A percentile compares a stretch with the other conserved stretches of the same genome.
Evolutionary conservation across 1,140 invertebrate genomes (phyloP).

Genomic region (Saxidomus purpurata): DNA sequence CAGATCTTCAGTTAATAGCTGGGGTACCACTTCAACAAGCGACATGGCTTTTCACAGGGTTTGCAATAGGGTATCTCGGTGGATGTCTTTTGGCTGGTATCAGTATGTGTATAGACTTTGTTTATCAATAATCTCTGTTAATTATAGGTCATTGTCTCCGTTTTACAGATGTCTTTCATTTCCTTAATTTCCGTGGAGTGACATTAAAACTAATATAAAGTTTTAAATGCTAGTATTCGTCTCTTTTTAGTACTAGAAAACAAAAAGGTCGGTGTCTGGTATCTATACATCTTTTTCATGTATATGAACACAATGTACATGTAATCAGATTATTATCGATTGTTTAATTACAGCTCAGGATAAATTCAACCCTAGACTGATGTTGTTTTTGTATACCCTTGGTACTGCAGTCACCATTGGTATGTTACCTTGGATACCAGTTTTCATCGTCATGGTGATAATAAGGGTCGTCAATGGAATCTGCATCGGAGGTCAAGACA

Average conservation of each 20-base stretch:
- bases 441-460: conserved; percentile 16
- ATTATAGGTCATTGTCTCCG: too few species aligned
- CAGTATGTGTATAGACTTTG: not conserved
- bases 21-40: conserved; percentile 1
- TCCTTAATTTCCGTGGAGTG: too few species aligned
- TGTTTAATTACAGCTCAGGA: conserved; percentile 39
- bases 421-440: conserved; percentile 48
- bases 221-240: too few species aligned
- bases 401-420: conserved; percentile 14
- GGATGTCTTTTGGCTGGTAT: conserved; percentile 22
- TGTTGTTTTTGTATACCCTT: conserved; percentile 29
- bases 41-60: conserved; percentile 40
- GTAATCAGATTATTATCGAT: too few species aligned
- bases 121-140: too few species aligned
- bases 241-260: too few species aligned
- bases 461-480: conserved; percentile 32
- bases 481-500: conserved; percentile 41
- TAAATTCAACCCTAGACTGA: conserved; percentile 27
- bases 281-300: too few species aligned
- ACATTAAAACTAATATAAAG: too few species aligned
- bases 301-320: too few species aligned
- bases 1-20: conserved; percentile 28
- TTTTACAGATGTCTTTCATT: too few species aligned
- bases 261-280: too few species aligned
- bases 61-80: not conserved